phyloP scores from a whole-genome alignment of 2,888 invertebrate species.

The Cosmia trapezina region DNA sequence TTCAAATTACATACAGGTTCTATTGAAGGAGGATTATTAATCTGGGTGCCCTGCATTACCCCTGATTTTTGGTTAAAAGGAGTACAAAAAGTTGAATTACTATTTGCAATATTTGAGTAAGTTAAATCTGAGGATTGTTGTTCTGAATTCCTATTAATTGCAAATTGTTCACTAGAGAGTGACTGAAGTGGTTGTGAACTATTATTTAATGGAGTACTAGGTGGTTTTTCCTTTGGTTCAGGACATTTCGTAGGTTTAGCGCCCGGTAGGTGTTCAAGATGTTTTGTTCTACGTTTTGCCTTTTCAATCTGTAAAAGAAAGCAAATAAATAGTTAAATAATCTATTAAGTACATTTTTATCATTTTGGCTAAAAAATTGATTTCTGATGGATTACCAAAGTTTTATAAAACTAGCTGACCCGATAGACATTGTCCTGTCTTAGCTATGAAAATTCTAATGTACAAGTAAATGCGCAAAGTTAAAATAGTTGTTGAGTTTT shows the following conservation, averaged over 20 bases:
- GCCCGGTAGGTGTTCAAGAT: constrained; percentile 54
- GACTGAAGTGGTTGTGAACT: background rate
- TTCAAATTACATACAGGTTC: constrained; percentile 40
- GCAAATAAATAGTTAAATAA: background rate
- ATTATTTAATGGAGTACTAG: constrained; percentile 18
- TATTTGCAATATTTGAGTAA: constrained; percentile 19
- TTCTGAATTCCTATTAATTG: constrained; percentile 24
- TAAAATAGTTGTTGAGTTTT: no score
- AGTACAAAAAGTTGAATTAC: constrained; percentile 7
- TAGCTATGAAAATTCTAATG: no score
- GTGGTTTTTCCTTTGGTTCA: constrained; percentile 76
- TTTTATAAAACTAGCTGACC: no score
- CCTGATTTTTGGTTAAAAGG: constrained; percentile 29
- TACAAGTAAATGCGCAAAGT: no score
- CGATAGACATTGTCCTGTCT: no score
- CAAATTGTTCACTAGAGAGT: constrained; percentile 18
- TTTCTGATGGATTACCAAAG: background rate
- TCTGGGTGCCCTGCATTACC: constrained; percentile 6
- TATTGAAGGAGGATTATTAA: constrained; percentile 21
- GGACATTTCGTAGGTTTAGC: constrained; percentile 67
- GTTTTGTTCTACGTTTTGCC: constrained; percentile 68
- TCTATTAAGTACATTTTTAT: background rate
- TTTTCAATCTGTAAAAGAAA: constrained; percentile 75
- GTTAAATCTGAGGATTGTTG: constrained; percentile 18
- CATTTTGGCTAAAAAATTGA: background rate